Evolutionary conservation across 2,888 invertebrate species (phyloP).

Genomic region (Chrysotoxum bicinctum): DNA sequence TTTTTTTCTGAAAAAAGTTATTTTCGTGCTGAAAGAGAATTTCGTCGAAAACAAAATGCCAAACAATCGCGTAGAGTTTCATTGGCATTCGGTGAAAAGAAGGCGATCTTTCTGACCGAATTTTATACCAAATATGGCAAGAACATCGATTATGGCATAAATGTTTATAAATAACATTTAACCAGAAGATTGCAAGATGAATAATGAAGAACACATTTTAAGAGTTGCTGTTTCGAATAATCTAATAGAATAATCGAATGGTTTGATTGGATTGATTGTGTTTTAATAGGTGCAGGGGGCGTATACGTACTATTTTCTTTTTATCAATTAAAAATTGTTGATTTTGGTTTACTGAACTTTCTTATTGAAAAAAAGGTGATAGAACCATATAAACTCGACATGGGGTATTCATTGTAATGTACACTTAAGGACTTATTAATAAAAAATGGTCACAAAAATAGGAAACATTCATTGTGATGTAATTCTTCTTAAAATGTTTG

Average conservation of each 20-base stretch:
- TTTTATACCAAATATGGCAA: conserved; percentile 66
- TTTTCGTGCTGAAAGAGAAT: conserved; percentile 52
- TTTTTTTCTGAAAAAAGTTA: conserved; percentile 20
- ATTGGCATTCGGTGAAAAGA: conserved; percentile 8
- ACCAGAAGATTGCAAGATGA: conserved; percentile 7
- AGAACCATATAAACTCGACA: no score
- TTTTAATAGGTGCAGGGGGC: background rate
- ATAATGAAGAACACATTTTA: conserved; percentile 11
- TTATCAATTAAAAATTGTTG: background rate
- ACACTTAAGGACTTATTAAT: no score
- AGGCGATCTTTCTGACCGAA: conserved; percentile 20
- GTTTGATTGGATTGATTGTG: background rate
- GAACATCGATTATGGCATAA: conserved; percentile 56
- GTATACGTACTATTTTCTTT: conserved; percentile 23
- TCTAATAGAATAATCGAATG: background rate
- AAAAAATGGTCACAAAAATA: no score
- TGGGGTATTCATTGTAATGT: no score
- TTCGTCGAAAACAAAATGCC: conserved; percentile 13
- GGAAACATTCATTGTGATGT: no score
- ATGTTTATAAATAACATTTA: conserved; percentile 60
- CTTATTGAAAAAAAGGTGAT: no score
- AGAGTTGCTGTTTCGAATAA: conserved; percentile 30
- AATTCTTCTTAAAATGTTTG: no score
- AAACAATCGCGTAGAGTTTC: conserved; percentile 53
- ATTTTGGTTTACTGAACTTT: background rate